Evolutionary conservation across 2,113 vertebrate species (phyloP).

Genomic region (Hippocampus abdominalis): DNA sequence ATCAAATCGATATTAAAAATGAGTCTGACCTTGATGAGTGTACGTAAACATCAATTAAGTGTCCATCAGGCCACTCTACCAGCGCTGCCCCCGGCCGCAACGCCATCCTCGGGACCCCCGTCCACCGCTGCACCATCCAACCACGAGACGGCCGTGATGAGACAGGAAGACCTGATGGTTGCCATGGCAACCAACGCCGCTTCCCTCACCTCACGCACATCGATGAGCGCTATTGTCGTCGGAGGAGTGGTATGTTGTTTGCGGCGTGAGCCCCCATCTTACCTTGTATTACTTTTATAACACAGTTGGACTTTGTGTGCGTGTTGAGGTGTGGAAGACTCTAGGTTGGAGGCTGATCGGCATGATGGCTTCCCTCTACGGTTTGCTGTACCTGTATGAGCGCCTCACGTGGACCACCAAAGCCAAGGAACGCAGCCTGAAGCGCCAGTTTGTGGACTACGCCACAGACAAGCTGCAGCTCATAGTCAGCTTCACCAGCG

Average conservation of each 20-base stretch:
- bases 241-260: conserved; percentile 87
- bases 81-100: conserved; percentile 66
- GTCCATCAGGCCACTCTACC: conserved; percentile 72
- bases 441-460: conserved; percentile 95
- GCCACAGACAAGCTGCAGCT: conserved; percentile 89
- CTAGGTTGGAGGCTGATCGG: conserved; percentile 90
- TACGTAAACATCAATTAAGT: not conserved
- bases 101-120: conserved; percentile 74
- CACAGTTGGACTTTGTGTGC: not conserved
- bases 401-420: conserved; percentile 89
- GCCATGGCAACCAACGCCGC: conserved; percentile 81
- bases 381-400: conserved; percentile 87
- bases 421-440: conserved; percentile 88
- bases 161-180: conserved; percentile 86
- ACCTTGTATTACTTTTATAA: not conserved
- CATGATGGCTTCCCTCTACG: conserved; percentile 82
- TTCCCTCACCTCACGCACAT: conserved; percentile 88
- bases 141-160: conserved; percentile 60
- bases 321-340: conserved; percentile 80
- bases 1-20: not conserved
- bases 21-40: not conserved
- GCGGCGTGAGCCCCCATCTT: not conserved
- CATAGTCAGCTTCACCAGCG: conserved; percentile 90
- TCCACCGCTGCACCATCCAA: conserved; percentile 29
- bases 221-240: conserved; percentile 84